These are phyloP conservation scores for Danaus plexippus DNA, from an alignment of 1,140 invertebrate species.

Conservation along the genomic window DNA sequence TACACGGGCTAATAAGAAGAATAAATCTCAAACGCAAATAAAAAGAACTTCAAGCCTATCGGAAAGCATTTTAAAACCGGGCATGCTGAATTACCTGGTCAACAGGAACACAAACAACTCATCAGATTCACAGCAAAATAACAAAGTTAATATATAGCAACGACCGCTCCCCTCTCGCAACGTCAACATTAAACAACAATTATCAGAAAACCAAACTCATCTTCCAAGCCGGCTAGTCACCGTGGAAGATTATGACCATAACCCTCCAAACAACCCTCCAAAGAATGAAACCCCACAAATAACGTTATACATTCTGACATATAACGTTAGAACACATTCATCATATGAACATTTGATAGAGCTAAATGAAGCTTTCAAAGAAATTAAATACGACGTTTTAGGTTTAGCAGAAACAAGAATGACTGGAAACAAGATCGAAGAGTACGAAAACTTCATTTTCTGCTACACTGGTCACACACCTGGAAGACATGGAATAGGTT, in stretches of 20 bases:
- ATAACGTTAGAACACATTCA: constrained; percentile 21
- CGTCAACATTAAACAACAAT: constrained; percentile 12
- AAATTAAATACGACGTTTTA: constrained; percentile 26
- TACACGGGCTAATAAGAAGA: constrained; percentile 26
- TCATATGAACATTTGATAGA: constrained; percentile 18
- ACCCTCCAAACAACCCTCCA: constrained; percentile 17
- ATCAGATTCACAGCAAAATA: constrained; percentile 5
- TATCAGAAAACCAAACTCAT: constrained; percentile 15
- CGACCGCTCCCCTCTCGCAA: constrained; percentile 15
- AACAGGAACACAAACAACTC: constrained; percentile 18
- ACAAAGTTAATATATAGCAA: constrained; percentile 21
- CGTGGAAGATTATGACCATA: too few relatives aligned
- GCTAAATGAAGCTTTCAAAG: constrained; percentile 14
- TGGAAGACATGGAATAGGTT: constrained; percentile 19
- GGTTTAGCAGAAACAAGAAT: constrained; percentile 24
- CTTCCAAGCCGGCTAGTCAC: constrained; percentile 25
- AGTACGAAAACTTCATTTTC: constrained; percentile 23
- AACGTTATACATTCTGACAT: constrained; percentile 17
- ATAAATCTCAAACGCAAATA: constrained; percentile 23
- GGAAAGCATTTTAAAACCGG: constrained; percentile 20
- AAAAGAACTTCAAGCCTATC: constrained; percentile 21
- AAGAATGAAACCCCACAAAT: constrained; percentile 7
- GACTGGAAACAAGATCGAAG: constrained; percentile 18
- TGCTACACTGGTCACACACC: constrained; percentile 22
- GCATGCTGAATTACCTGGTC: constrained; percentile 23